Base-by-base conservation (phyloP, 2,113 vertebrate genomes). In the Pionites leucogaster region DNA sequence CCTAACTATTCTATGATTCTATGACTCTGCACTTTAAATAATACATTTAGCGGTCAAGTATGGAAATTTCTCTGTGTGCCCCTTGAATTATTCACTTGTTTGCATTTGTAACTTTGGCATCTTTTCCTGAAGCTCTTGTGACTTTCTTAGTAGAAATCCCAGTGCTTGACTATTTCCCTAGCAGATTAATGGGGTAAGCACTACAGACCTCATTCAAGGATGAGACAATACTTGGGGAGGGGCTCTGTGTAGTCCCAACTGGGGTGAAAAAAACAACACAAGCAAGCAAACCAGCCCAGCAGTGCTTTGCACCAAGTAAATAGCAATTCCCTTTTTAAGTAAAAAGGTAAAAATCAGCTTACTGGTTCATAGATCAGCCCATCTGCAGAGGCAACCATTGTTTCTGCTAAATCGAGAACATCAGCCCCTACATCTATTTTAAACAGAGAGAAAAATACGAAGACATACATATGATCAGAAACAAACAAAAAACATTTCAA, bases 371-470 rank as follows among this genome's bases (percentile, higher is more conserved):
- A 99, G 95, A 98, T 98, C 25, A 99, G 98, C 29, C 99, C 99
- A 92, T 99, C 99, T 74, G 99, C 98, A 59, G 99, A 98, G 42
- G 98, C 97, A 0, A 99, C 98, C 99, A 99, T 99, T 24, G 99
- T 99, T 98, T 99, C 99, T 82, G 99, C 99, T 88, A 99, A 97
- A 97, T 99, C 99, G 90, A 99, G 96, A 68, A 99, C 99, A 97
- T 99, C 99, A 64, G 99, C 99, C 47, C 99, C 99, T 25, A 99
- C 98, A 98, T 99, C 99, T 99, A 74, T 77, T 95, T 82, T 41
- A 89, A 94, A 96, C 60, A 52, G 27, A 4, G 29, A 93, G 76
- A 94, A 69, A 94, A 90, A 88, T 8, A 71, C 5, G 33, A 27
- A 86, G 35, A 60, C 53, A 60, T 22, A 29, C 6, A 83, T 10